These are phyloP conservation scores for Pinna nobilis DNA, from an alignment of 1,140 invertebrate species.

Conservation along the genomic window DNA sequence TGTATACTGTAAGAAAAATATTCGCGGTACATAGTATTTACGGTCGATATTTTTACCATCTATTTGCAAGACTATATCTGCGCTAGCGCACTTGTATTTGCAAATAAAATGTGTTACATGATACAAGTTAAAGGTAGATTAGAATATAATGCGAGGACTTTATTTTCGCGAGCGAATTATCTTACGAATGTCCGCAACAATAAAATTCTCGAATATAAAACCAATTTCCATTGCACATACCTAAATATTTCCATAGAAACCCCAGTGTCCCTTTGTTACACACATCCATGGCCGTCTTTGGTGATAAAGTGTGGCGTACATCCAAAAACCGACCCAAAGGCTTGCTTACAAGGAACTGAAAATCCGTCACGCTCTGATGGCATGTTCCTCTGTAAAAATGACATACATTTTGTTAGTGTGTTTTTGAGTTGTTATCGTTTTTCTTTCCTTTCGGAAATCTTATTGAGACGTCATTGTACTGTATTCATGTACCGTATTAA, in stretches of 20 bases:
- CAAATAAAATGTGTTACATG: not conserved
- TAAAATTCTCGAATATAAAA: too few relatives aligned
- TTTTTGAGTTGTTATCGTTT: not conserved
- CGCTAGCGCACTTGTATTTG: not conserved
- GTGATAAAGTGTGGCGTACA: slow-evolving; percentile 69
- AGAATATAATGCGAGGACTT: slow-evolving; percentile 43
- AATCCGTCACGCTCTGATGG: slow-evolving; percentile 76
- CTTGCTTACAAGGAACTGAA: slow-evolving; percentile 73
- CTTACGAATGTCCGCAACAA: slow-evolving; percentile 19
- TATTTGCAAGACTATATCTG: not conserved
- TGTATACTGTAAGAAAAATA: too few relatives aligned
- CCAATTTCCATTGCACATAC: slow-evolving; percentile 55
- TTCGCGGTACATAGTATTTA: too few relatives aligned
- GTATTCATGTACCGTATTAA: too few relatives aligned
- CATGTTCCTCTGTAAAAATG: slow-evolving; percentile 74
- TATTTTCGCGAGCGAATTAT: slow-evolving; percentile 40
- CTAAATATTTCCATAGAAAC: slow-evolving; percentile 73
- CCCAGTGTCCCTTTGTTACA: slow-evolving; percentile 62
- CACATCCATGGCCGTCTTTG: slow-evolving; percentile 70
- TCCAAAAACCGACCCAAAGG: slow-evolving; percentile 68
- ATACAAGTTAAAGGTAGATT: not conserved
- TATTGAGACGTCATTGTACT: too few relatives aligned
- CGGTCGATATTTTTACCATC: not conserved
- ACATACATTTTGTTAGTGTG: not conserved
- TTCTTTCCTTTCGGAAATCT: too few relatives aligned